These are phyloP conservation scores for Antitype chi DNA, from an alignment of 2,888 invertebrate species.

Conservation along the genomic window DNA sequence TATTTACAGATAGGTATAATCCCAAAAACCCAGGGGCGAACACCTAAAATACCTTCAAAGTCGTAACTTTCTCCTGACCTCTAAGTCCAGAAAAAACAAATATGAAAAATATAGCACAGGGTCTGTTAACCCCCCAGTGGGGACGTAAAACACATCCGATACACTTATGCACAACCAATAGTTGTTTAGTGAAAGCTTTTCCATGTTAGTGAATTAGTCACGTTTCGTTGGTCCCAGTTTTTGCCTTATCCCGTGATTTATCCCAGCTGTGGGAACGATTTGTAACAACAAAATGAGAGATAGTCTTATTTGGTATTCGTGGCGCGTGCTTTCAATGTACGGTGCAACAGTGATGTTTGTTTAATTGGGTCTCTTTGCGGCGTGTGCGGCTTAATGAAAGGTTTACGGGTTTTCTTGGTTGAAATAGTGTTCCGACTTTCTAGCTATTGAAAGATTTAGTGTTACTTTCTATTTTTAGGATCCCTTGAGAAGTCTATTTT, in stretches of 20 bases:
- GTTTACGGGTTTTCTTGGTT: not conserved
- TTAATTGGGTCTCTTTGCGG: slow-evolving; percentile 43
- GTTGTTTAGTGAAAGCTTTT: slow-evolving; percentile 80
- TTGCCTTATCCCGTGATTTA: slow-evolving; percentile 76
- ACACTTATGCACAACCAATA: slow-evolving; percentile 71
- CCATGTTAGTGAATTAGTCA: slow-evolving; percentile 80
- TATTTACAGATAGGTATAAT: too few species aligned
- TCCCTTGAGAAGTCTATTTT: too few species aligned
- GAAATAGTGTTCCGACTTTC: not conserved
- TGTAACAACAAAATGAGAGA: slow-evolving; percentile 75
- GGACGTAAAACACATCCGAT: slow-evolving; percentile 64
- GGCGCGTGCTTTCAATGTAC: slow-evolving; percentile 57
- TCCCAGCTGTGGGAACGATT: slow-evolving; percentile 71
- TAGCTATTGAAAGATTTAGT: not conserved
- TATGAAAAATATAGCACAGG: slow-evolving; percentile 50
- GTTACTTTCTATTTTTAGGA: not conserved
- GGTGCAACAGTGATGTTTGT: slow-evolving; percentile 59
- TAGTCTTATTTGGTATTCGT: slow-evolving; percentile 71
- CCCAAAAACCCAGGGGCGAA: slow-evolving; percentile 7
- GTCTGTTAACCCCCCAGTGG: slow-evolving; percentile 54
- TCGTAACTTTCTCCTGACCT: slow-evolving; percentile 31
- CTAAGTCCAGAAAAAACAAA: slow-evolving; percentile 34
- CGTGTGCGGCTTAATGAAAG: not conserved
- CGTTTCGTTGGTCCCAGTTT: slow-evolving; percentile 74
- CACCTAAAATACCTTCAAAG: slow-evolving; percentile 21